These are phyloP conservation scores for Drosophila nannoptera DNA, from an alignment of 1,140 invertebrate genomes.

Conservation along the genomic window DNA sequence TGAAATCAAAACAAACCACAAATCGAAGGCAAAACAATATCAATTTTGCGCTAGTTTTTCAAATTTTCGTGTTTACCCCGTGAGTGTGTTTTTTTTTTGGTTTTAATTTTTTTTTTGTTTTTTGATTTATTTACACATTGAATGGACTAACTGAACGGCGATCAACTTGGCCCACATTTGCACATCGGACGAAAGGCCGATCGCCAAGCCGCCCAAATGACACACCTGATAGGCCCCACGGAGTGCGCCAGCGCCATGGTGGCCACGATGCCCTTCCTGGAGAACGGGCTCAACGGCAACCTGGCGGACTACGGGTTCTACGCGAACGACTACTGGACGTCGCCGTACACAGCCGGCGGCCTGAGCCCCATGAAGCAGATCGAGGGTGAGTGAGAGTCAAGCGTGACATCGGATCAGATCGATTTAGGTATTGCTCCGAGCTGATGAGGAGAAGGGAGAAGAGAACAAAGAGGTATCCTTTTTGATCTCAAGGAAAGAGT, in stretches of 20 bases:
- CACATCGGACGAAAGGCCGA: background rate
- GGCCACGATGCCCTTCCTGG: conserved; percentile 72
- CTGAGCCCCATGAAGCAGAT: conserved; percentile 78
- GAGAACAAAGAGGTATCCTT: too few species aligned
- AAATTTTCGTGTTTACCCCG: conserved; percentile 3
- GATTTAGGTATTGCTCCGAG: too few species aligned
- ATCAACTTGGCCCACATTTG: background rate
- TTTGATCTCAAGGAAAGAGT: too few species aligned
- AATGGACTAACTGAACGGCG: background rate
- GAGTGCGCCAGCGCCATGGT: conserved; percentile 73
- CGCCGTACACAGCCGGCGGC: conserved; percentile 61
- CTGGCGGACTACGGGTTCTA: conserved; percentile 73
- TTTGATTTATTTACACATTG: conserved; percentile 6
- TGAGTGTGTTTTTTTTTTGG: conserved; percentile 9
- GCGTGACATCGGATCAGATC: too few species aligned
- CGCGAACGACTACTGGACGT: conserved; percentile 70
- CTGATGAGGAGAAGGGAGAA: too few species aligned
- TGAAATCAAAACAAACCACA: conserved; percentile 56
- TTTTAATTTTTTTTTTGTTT: conserved; percentile 9
- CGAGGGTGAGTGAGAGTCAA: conserved; percentile 58
- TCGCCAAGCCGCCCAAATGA: conserved; percentile 41
- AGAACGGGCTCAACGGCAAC: conserved; percentile 62
- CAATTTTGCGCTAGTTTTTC: conserved; percentile 45
- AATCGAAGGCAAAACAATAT: conserved; percentile 37
- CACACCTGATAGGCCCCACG: conserved; percentile 72